Evolutionary conservation across 2,797 vertebrate species (phyloP), one percentile per base, ranked within the genome.

Genomic region (Pseudomugil gertrudae): DNA sequence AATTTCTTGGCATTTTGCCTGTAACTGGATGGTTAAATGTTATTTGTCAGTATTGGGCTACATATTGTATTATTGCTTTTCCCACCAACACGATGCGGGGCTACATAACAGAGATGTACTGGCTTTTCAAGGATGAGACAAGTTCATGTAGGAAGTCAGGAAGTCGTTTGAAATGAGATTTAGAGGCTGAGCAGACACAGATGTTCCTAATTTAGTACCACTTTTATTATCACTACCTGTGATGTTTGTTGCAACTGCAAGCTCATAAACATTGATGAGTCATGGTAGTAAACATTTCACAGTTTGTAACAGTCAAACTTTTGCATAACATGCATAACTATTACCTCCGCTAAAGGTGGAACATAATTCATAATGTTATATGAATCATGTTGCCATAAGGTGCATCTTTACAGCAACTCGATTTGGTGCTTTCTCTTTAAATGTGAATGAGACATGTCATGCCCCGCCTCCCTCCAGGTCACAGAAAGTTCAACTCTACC

Each of bases 111-210:
- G 35, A 33, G n/a, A 32, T 55, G 3, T 33, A 5, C n/a, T 0
- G 3, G 52, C 48, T 6, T 11, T 52, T 30, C 8, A 24, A 63
- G 29, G 3, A 21, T 33, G 40, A 30, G 24, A 17, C 19, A 11
- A 11, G 8, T 36, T 23, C 47, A 38, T 57, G 17, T 57, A 8
- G 43, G 9, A 36, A n/a, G 57, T 50, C 17, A 64, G 50, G 35
- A 43, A 63, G 53, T 56, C 38, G 45, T 53, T 21, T 21, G 43
- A 10, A 45, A n/a, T 45, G 43, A 45, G 43, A 45, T 9, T 21
- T 21, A 10, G 40, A 43, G 40, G 8, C 40, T 43, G 17, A 43
- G 40, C n/a, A 21, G 43, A 21, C 19, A n/a, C 7, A 17, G 19
- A 43, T 43, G 2, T 5, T 43, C 17, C n/a, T 43, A 19, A 43